Percentiles rank a stretch among this genome's conserved stretches.
phyloP scores from a whole-genome alignment of 2,888 invertebrate genomes.

The Aplocera efformata region DNA sequence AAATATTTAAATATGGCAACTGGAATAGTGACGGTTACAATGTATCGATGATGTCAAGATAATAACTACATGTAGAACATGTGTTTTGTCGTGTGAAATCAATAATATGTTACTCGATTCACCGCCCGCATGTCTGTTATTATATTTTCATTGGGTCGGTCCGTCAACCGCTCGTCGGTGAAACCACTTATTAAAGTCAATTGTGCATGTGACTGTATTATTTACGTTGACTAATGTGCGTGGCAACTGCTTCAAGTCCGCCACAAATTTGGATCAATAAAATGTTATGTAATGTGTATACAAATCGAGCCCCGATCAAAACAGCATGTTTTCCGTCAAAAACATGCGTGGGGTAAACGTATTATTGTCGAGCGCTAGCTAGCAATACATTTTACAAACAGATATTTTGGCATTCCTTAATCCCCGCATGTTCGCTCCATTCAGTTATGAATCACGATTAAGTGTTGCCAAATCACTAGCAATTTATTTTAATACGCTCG shows the following conservation, averaged over 20 bases:
- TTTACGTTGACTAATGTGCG: conserved; percentile 26
- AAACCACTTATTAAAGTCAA: conserved; percentile 45
- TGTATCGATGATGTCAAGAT: conserved; percentile 44
- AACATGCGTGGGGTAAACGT: conserved; percentile 42
- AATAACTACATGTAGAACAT: conserved; percentile 45
- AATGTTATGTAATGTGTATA: conserved; percentile 11
- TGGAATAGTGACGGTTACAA: conserved; percentile 16
- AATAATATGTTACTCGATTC: conserved; percentile 53
- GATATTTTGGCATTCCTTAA: conserved; percentile 69
- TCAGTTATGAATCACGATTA: conserved; percentile 77
- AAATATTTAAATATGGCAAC: conserved; percentile 20
- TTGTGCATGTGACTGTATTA: conserved; percentile 36
- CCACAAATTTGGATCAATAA: conserved; percentile 26
- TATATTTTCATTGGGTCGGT: conserved; percentile 44
- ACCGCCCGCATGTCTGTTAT: conserved; percentile 56
- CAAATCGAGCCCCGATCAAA: conserved; percentile 33
- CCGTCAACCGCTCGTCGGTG: conserved; percentile 28
- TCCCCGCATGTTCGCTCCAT: conserved; percentile 66
- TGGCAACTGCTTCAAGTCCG: conserved; percentile 22
- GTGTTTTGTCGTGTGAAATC: conserved; percentile 55
- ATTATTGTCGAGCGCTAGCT: conserved; percentile 45
- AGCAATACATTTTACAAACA: conserved; percentile 51
- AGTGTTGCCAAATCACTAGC: conserved; percentile 79
- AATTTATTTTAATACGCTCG: conserved; percentile 79
- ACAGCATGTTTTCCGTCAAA: conserved; percentile 37